Percentiles rank a stretch among this genome's conserved stretches.
Conservation (phyloP, 2,888 invertebrate species). For the Tipula unca region DNA sequence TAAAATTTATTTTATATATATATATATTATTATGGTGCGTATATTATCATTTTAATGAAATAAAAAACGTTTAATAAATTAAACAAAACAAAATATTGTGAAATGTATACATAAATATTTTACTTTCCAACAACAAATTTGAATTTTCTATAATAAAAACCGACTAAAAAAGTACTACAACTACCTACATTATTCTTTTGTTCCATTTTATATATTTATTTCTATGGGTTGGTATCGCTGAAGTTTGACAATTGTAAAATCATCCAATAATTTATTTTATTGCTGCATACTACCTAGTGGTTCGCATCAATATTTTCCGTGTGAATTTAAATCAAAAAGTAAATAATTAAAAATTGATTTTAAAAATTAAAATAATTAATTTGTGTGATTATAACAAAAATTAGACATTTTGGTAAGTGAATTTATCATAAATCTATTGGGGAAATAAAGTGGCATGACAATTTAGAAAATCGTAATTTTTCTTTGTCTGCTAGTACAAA, state of each 20-base stretch:
- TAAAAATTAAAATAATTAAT: not conserved
- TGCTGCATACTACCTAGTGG: not conserved
- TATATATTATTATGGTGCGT: not conserved
- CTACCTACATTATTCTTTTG: not conserved
- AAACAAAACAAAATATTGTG: not conserved
- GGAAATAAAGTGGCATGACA: not conserved
- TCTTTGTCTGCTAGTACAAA: not conserved
- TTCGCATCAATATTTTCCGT: not conserved
- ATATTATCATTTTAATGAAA: not conserved
- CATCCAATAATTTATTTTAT: not conserved
- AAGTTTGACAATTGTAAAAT: constrained; percentile 1
- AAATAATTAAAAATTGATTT: not conserved
- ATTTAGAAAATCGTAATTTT: not conserved
- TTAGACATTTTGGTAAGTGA: not conserved
- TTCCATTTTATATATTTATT: not conserved
- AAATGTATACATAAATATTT: not conserved
- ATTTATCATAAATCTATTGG: not conserved
- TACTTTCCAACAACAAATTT: not conserved
- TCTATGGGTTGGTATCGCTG: not conserved
- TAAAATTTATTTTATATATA: not conserved
- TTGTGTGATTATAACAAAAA: not conserved
- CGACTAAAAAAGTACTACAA: not conserved
- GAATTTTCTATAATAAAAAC: not conserved
- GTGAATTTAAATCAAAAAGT: not conserved
- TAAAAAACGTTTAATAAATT: not conserved